Percentiles rank a stretch among this genome's conserved stretches.
These are phyloP conservation scores for Limnephilus rhombicus DNA, from an alignment of 2,888 invertebrate species.

Conservation along the genomic window DNA sequence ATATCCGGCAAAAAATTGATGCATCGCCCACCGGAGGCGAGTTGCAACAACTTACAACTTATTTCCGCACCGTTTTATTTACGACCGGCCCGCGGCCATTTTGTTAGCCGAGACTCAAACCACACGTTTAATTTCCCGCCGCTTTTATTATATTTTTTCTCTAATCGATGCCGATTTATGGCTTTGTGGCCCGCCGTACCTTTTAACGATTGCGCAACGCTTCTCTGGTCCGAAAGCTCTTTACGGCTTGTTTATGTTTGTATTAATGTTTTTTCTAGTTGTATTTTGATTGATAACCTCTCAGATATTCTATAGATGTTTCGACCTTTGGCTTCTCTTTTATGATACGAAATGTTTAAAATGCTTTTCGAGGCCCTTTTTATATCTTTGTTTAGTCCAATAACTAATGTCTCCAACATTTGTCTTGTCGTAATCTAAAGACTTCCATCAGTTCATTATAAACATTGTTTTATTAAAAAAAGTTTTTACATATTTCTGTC, in stretches of 20 bases:
- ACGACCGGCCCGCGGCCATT: slow-evolving; percentile 42
- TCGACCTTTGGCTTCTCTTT: not conserved
- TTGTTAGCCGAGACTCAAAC: slow-evolving; percentile 46
- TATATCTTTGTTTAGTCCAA: not conserved
- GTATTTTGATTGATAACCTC: not conserved
- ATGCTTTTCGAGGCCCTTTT: not conserved
- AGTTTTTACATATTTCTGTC: no score
- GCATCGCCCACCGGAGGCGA: slow-evolving; percentile 41
- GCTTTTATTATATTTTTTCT: slow-evolving; percentile 34
- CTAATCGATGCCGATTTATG: slow-evolving; percentile 44
- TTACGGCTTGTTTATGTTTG: slow-evolving; percentile 24
- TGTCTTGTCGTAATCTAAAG: not conserved
- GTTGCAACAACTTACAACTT: slow-evolving; percentile 19
- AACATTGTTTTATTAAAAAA: no score
- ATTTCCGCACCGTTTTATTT: slow-evolving; percentile 42
- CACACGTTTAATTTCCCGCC: slow-evolving; percentile 49
- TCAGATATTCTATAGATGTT: not conserved
- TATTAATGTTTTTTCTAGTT: slow-evolving; percentile 25
- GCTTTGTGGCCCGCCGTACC: not conserved
- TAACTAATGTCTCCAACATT: not conserved
- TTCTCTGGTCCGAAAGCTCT: slow-evolving; percentile 22
- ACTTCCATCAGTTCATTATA: no score
- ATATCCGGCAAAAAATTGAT: slow-evolving; percentile 24
- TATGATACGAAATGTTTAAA: not conserved
- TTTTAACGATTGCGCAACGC: slow-evolving; percentile 11